Evolutionary conservation across 2,113 vertebrate genomes (phyloP).

Genomic region (Anas platyrhynchos): DNA sequence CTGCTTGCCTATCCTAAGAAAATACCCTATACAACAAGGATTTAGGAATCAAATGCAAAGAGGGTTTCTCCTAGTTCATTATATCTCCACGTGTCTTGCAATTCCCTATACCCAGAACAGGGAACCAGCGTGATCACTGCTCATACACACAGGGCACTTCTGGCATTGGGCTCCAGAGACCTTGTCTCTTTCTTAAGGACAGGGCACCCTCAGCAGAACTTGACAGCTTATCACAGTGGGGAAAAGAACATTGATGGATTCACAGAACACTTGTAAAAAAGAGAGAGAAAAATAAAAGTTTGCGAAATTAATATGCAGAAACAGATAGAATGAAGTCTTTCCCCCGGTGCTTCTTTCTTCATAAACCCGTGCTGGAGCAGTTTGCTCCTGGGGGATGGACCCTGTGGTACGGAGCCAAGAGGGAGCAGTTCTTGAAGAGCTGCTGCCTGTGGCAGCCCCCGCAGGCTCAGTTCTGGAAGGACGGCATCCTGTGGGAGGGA

Average conservation of each 20-base stretch:
- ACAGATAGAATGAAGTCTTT: not conserved
- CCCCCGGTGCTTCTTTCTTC: not conserved
- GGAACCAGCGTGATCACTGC: not conserved
- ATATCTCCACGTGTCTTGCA: not conserved
- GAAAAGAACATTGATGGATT: not conserved
- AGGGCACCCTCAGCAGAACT: not conserved
- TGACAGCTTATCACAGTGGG: not conserved
- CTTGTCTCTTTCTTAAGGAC: not conserved
- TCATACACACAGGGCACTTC: rapidly evolving
- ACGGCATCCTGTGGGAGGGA: no score
- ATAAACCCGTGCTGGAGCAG: not conserved
- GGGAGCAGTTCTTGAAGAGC: no score
- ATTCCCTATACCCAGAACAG: not conserved
- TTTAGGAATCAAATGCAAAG: not conserved
- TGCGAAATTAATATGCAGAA: not conserved
- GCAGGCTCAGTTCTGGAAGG: no score
- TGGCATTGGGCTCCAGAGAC: not conserved
- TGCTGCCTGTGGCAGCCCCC: no score
- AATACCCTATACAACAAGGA: not conserved
- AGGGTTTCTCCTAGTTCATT: not conserved
- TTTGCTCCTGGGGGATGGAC: no score
- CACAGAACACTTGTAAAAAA: not conserved
- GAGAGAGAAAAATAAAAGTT: not conserved
- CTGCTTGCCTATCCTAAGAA: not conserved
- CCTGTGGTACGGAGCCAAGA: no score